Conservation (phyloP, 2,888 invertebrate species). For the Syrphus vitripennis region DNA sequence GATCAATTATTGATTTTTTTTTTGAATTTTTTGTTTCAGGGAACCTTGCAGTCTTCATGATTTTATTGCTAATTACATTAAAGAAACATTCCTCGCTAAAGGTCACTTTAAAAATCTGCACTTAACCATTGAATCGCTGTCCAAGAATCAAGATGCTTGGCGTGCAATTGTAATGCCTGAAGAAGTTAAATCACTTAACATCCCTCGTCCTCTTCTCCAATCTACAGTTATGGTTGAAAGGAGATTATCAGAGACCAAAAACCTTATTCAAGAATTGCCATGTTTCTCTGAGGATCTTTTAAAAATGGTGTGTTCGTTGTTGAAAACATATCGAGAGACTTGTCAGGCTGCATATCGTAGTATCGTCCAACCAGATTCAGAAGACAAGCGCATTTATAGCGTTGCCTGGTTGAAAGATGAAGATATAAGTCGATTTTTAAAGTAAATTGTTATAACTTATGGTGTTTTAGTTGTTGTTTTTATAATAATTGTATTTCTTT, state of each 20-base stretch:
- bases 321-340: conserved; percentile 88
- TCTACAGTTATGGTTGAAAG: conserved; percentile 88
- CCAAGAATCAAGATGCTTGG: conserved; percentile 90
- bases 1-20: not conserved
- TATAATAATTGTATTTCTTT: not conserved
- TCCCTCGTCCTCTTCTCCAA: conserved; percentile 86
- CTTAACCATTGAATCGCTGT: conserved; percentile 85
- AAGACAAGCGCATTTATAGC: conserved; percentile 90
- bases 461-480: conserved; percentile 75
- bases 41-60: conserved; percentile 89
- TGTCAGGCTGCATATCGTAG: conserved; percentile 88
- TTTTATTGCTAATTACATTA: conserved; percentile 93
- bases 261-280: conserved; percentile 87
- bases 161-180: conserved; percentile 88
- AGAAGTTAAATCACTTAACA: conserved; percentile 84
- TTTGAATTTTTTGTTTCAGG: conserved; percentile 76
- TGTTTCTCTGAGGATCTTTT: conserved; percentile 89
- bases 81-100: conserved; percentile 91
- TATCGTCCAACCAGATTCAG: conserved; percentile 89
- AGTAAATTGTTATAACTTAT: conserved; percentile 80
- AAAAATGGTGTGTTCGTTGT: conserved; percentile 86
- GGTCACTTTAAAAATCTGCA: conserved; percentile 84
- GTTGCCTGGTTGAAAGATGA: conserved; percentile 96
- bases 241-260: conserved; percentile 83
- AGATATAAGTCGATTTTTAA: conserved; percentile 95